Conservation (phyloP, 2,797 vertebrate species). For the Psittacula echo region DNA sequence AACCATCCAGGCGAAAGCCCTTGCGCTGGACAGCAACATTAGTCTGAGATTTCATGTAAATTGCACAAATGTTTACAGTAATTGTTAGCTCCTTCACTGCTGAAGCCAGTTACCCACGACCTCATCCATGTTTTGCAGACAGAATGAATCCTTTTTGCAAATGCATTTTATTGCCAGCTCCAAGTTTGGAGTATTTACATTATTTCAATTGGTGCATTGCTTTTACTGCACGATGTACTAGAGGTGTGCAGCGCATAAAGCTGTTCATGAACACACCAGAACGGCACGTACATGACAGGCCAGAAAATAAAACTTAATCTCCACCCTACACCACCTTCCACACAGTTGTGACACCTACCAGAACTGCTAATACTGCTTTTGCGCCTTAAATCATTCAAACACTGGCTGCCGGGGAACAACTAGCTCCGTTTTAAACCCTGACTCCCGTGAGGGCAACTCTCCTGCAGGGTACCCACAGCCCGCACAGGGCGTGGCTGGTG, state of each 20-base stretch:
- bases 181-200: not conserved
- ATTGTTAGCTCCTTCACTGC: not conserved
- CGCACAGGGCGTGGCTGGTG: fast-evolving
- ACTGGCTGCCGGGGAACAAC: fast-evolving
- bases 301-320: not conserved
- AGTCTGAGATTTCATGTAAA: not conserved
- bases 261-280: not conserved
- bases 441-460: fast-evolving
- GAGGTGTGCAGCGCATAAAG: fast-evolving
- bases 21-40: slow-evolving; percentile 27
- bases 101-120: not conserved
- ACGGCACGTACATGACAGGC: fast-evolving
- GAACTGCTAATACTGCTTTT: not conserved
- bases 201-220: not conserved
- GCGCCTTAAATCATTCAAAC: not conserved
- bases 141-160: not conserved
- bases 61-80: not conserved
- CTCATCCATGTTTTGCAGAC: not conserved
- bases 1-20: not conserved
- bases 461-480: not conserved
- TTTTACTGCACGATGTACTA: not conserved
- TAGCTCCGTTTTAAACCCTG: fast-evolving
- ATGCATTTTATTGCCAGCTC: not conserved
- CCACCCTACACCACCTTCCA: not conserved
- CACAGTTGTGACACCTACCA: not conserved